Evolutionary conservation across 2,888 invertebrate genomes (phyloP).

Genomic region (Macroteleia sp.): DNA sequence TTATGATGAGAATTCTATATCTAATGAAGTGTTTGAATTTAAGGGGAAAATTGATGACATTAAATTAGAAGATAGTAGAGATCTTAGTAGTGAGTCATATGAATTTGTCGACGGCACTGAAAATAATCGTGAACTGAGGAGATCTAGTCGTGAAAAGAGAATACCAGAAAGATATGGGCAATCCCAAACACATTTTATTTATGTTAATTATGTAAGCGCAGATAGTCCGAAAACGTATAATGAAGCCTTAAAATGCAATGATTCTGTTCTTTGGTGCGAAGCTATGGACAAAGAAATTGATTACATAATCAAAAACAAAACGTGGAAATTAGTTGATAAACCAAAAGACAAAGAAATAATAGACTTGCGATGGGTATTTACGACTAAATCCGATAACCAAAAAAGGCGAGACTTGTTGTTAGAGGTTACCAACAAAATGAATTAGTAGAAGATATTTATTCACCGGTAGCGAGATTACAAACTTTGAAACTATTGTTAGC

Average conservation of each 20-base stretch:
- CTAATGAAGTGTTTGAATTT: too few species aligned
- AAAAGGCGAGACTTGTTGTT: constrained; percentile 7
- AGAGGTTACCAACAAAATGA: background rate
- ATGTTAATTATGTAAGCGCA: background rate
- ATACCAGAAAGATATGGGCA: constrained; percentile 1
- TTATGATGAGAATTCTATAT: too few species aligned
- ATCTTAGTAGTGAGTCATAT: background rate
- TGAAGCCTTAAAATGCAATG: background rate
- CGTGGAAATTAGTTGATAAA: background rate
- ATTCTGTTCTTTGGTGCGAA: background rate
- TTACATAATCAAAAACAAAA: background rate
- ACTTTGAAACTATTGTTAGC: background rate
- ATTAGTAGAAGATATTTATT: background rate
- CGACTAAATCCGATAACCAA: background rate
- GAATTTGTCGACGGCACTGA: background rate
- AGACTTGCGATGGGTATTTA: background rate
- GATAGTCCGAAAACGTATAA: constrained; percentile 1
- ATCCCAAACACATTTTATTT: background rate
- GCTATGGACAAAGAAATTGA: background rate
- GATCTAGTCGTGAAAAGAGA: background rate
- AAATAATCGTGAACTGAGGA: background rate
- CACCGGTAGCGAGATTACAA: background rate
- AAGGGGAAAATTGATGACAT: background rate
- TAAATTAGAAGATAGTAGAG: background rate
- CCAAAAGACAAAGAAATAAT: background rate